Evolutionary conservation across 2,113 vertebrate genomes (phyloP).

Genomic region (Psophia crepitans): DNA sequence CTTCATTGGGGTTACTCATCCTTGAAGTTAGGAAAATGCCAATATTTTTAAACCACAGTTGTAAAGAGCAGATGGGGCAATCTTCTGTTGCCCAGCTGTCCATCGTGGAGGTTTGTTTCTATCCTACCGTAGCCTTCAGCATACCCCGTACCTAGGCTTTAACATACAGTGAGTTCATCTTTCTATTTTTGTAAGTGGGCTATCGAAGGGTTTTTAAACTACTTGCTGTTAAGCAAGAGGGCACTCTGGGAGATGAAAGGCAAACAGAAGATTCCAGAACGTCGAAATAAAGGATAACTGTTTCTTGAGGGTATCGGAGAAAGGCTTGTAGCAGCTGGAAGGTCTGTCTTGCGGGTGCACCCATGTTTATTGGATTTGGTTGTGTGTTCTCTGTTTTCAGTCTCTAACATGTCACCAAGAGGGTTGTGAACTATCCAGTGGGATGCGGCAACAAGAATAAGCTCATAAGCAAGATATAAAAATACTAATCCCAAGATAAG

Average conservation of each 20-base stretch:
- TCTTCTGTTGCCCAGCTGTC: neutral
- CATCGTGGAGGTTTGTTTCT: neutral
- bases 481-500: neutral
- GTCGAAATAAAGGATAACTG: neutral
- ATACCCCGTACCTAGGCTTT: neutral
- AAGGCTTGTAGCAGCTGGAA: neutral
- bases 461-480: neutral
- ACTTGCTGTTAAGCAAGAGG: neutral
- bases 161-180: neutral
- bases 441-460: neutral
- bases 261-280: neutral
- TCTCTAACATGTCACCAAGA: neutral
- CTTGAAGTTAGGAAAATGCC: neutral
- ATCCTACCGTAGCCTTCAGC: neutral
- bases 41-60: neutral
- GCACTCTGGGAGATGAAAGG: neutral
- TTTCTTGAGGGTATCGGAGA: neutral
- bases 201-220: neutral
- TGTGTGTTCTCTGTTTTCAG: neutral
- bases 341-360: neutral
- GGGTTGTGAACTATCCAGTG: neutral
- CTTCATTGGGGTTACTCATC: neutral
- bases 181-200: neutral
- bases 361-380: neutral
- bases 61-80: neutral